Evolutionary conservation across 2,888 invertebrate species (phyloP), one percentile per base, ranked within the genome.

Genomic region (Chrysolina oricalcia): DNA sequence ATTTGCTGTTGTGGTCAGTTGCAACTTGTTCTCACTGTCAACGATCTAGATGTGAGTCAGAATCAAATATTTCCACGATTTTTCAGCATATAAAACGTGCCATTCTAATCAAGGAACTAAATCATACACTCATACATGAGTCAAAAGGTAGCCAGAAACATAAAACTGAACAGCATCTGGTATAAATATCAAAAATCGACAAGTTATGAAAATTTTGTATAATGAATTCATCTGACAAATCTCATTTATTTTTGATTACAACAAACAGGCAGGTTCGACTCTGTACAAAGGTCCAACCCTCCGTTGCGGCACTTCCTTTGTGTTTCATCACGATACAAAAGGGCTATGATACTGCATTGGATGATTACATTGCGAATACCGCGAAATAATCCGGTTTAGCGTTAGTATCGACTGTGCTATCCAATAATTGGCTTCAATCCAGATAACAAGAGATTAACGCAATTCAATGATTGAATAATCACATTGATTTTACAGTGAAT

Each of bases 381-480:
- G 19, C 53, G 11, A 23, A 53, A 53, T 53, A 4, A 53, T 21
- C 53, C 53, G 53, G 53, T 53, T 53, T 21, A 11, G 21, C 13
- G 11, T 5, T 13, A 19, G 19, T 53, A 19, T 53, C 19, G 53
- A 23, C 11, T 53, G 21, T 19, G 21, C 53, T 53, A 21, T 21
- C 53, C 15, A 53, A 53, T 21, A 21, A 53, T 23, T 53, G 53
- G 19, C 53, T 53, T 21, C 53, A 53, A 53, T 53, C 53, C 53
- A 53, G 53, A 19, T 19, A 21, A 23, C 21, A 4, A 21, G 21
- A 53, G 8, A 53, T 53, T 21, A 53, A 21, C 13, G 21, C 19
- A 53, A 21, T 53, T 21, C 21, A 53, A 53, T 53, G 19, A 53
- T 53, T 53, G 53, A 23, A 53, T 53, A 23, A 53, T 21, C 19